These are phyloP conservation scores for Nemoura dubitans DNA, from an alignment of 2,888 invertebrate species.

Conservation along the genomic window DNA sequence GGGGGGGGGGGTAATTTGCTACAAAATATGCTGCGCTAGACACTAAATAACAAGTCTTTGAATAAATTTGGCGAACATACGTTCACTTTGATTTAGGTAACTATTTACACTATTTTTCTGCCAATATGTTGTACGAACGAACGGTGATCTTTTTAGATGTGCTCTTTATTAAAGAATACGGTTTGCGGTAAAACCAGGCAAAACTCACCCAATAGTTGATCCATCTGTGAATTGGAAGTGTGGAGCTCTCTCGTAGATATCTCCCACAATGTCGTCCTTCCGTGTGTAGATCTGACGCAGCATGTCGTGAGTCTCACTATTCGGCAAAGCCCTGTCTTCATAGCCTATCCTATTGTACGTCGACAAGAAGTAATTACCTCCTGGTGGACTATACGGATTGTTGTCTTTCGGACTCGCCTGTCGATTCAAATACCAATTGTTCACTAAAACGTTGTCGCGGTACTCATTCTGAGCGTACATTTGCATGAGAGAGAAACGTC, in stretches of 20 bases:
- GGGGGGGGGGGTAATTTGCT: too few relatives aligned
- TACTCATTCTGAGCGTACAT: slow-evolving; percentile 7
- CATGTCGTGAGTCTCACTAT: slow-evolving; percentile 24
- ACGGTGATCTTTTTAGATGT: too few relatives aligned
- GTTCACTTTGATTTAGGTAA: too few relatives aligned
- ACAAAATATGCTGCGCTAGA: too few relatives aligned
- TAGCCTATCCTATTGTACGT: slow-evolving; percentile 21
- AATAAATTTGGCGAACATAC: too few relatives aligned
- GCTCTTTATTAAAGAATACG: too few relatives aligned
- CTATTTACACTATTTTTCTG: too few relatives aligned
- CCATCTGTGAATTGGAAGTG: neutral
- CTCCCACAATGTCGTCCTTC: neutral
- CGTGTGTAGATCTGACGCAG: slow-evolving; percentile 4
- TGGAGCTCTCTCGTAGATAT: slow-evolving; percentile 1
- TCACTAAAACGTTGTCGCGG: slow-evolving; percentile 13
- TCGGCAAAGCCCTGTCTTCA: neutral
- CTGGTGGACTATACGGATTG: neutral
- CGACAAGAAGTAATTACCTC: slow-evolving; percentile 19
- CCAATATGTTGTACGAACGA: too few relatives aligned
- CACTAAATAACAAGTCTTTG: too few relatives aligned
- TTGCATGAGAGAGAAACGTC: neutral
- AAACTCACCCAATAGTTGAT: neutral
- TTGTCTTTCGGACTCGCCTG: slow-evolving; percentile 22
- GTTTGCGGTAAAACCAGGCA: too few relatives aligned
- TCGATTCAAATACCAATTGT: neutral